phyloP scores from a whole-genome alignment of 2,113 vertebrate genomes.

The Amphiprion ocellaris region DNA sequence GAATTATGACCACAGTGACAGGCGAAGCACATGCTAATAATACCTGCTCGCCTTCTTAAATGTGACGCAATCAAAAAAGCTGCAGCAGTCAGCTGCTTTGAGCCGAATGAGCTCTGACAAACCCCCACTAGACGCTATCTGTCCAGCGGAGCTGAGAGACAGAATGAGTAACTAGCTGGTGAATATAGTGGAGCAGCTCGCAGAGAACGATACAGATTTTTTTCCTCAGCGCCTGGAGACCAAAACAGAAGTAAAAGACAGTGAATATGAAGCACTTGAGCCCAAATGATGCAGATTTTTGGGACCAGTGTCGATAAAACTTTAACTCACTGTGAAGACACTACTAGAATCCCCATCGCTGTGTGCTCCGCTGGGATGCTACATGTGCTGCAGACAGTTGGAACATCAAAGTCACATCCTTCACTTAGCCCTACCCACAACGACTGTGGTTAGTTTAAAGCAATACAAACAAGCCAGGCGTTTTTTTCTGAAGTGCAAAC shows the following conservation, averaged over 20 bases:
- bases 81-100: not conserved
- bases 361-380: no score
- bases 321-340: no score
- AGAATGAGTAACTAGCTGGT: not conserved
- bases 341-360: no score
- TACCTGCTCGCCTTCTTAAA: not conserved
- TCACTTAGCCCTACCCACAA: no score
- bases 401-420: no score
- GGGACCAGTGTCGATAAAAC: no score
- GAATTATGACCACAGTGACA: no score
- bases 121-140: not conserved
- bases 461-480: no score
- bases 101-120: not conserved
- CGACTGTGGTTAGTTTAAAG: no score
- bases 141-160: not conserved
- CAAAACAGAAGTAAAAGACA: not conserved
- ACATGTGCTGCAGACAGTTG: no score
- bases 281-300: no score
- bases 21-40: not conserved
- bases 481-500: no score
- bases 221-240: not conserved
- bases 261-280: not conserved
- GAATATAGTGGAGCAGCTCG: slow-evolving; percentile 1
- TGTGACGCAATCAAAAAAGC: not conserved
- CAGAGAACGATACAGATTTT: not conserved